Conservation (phyloP, 2,797 vertebrate species). For the Sparus aurata region DNA sequence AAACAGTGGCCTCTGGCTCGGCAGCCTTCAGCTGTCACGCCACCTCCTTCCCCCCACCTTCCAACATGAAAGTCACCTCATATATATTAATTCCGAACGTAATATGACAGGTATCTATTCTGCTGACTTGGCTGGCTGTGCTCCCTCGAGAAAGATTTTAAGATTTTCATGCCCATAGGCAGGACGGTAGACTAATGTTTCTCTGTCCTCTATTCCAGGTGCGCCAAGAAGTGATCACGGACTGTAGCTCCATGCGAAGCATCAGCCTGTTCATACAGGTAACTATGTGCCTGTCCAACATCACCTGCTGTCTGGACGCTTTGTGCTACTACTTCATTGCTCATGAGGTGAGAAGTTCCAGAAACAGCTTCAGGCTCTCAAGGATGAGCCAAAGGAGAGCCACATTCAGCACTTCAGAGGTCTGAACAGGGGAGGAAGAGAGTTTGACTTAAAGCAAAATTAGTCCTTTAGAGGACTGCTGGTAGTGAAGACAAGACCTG, state of each 20-base stretch:
- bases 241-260: slow-evolving; percentile 73
- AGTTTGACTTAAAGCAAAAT: background rate
- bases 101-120: too few relatives aligned
- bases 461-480: background rate
- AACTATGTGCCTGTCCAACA: slow-evolving; percentile 89
- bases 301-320: slow-evolving; percentile 94
- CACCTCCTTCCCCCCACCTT: too few relatives aligned
- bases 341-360: slow-evolving; percentile 84
- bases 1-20: too few relatives aligned
- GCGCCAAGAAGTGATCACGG: slow-evolving; percentile 78
- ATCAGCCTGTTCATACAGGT: slow-evolving; percentile 92
- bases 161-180: background rate
- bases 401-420: slow-evolving; percentile 78
- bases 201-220: slow-evolving; percentile 70
- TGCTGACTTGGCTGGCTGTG: too few relatives aligned
- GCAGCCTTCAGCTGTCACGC: too few relatives aligned
- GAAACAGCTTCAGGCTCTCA: slow-evolving; percentile 53
- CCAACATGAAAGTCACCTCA: too few relatives aligned
- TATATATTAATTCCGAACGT: too few relatives aligned
- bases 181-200: background rate
- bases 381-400: slow-evolving; percentile 57
- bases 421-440: slow-evolving; percentile 54
- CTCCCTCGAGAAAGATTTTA: background rate
- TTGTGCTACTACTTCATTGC: slow-evolving; percentile 93
- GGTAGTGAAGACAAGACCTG: background rate